Evolutionary conservation across 1,140 invertebrate species (phyloP).

Genomic region (Planococcus citri): DNA sequence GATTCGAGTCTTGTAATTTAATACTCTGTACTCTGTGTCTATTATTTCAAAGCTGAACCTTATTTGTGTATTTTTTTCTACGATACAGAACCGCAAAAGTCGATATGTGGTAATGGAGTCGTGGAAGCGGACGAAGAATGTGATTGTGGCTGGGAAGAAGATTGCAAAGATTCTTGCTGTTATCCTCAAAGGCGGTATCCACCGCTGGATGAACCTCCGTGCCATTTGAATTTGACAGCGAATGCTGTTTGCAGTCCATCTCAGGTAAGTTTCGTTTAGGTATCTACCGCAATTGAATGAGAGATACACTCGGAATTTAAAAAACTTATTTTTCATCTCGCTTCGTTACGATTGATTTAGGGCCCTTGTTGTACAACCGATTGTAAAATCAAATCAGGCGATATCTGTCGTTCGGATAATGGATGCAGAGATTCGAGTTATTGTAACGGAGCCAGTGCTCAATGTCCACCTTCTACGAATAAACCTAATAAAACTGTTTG

Average conservation of each 20-base stretch:
- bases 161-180: constrained; percentile 87
- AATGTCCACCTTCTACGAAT: constrained; percentile 80
- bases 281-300: neutral
- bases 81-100: constrained; percentile 61
- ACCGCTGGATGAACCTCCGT: constrained; percentile 59
- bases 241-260: constrained; percentile 65
- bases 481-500: constrained; percentile 90
- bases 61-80: neutral
- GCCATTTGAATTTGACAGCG: constrained; percentile 66
- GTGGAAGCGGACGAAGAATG: constrained; percentile 93
- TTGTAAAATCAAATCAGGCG: constrained; percentile 70
- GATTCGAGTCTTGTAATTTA: too few species aligned
- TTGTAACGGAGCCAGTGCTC: constrained; percentile 71
- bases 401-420: constrained; percentile 86
- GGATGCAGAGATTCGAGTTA: constrained; percentile 81
- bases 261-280: constrained; percentile 43
- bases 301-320: neutral
- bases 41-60: neutral
- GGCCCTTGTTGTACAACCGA: constrained; percentile 88
- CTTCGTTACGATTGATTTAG: constrained; percentile 40
- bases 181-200: constrained; percentile 74
- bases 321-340: neutral
- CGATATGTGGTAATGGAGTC: constrained; percentile 93
- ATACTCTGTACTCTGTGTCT: neutral
- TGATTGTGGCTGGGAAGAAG: constrained; percentile 95